A percentile compares a stretch with the other conserved stretches of the same genome.
Evolutionary conservation across 2,888 invertebrate species (phyloP).

Genomic region (Mactromeris polynyma): DNA sequence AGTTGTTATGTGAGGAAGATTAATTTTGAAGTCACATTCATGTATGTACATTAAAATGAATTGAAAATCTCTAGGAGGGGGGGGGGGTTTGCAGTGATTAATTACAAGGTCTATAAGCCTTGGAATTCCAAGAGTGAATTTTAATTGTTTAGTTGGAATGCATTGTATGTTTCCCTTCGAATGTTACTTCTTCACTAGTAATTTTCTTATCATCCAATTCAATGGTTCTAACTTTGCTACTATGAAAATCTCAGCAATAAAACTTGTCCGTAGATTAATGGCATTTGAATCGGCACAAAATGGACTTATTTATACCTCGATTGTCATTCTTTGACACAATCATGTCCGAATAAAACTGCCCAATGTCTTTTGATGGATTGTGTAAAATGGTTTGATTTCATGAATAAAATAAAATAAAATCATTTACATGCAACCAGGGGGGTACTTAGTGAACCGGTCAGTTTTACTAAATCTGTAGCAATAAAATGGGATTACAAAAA

Average conservation of each 20-base stretch:
- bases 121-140: neutral
- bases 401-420: slow-evolving; percentile 31
- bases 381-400: neutral
- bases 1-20: no score
- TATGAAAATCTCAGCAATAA: neutral
- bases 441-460: slow-evolving; percentile 27
- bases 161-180: neutral
- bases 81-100: no score
- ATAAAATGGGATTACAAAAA: slow-evolving; percentile 40
- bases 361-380: slow-evolving; percentile 23
- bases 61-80: no score
- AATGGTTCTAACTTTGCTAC: neutral
- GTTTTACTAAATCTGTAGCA: slow-evolving; percentile 20
- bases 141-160: neutral
- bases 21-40: no score
- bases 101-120: no score
- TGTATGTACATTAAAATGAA: no score
- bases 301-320: slow-evolving; percentile 22
- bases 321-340: slow-evolving; percentile 43
- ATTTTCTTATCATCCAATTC: slow-evolving; percentile 3
- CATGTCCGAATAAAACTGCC: slow-evolving; percentile 39
- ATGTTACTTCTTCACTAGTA: neutral
- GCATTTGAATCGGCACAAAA: neutral
- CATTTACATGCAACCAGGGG: slow-evolving; percentile 23
- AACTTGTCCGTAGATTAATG: slow-evolving; percentile 4